Evolutionary conservation across 2,113 vertebrate species (phyloP).

Genomic region (Panurus biarmicus): DNA sequence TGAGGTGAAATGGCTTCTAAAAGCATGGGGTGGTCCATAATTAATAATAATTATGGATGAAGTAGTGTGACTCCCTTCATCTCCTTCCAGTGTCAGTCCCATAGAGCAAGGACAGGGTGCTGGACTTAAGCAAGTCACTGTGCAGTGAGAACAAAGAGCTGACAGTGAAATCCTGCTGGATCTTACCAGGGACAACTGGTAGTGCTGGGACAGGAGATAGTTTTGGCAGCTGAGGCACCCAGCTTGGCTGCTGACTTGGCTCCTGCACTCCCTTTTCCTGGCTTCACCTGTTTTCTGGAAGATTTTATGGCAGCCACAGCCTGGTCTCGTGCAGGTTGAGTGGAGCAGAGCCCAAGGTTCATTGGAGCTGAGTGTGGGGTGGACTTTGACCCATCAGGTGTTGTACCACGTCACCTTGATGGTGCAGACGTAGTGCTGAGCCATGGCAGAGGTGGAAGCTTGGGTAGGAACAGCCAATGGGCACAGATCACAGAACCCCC

Average conservation of each 20-base stretch:
- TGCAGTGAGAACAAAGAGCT: background rate
- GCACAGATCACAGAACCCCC: background rate
- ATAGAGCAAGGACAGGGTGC: background rate
- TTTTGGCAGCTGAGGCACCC: background rate
- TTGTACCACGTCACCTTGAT: fast-evolving
- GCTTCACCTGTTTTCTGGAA: background rate
- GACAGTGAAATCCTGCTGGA: background rate
- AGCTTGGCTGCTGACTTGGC: background rate
- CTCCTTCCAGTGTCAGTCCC: no score
- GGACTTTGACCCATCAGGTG: background rate
- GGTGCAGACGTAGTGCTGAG: fast-evolving
- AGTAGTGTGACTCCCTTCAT: background rate
- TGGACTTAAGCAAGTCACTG: background rate
- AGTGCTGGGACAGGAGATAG: background rate
- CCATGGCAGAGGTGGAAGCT: background rate
- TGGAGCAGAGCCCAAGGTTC: background rate
- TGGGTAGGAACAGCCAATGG: background rate
- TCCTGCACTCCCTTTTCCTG: fast-evolving
- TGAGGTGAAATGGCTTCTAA: background rate
- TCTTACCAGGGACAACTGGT: background rate
- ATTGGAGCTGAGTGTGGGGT: fast-evolving
- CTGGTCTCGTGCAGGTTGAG: fast-evolving
- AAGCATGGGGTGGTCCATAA: background rate
- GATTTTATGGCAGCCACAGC: background rate
- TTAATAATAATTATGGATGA: background rate